These are phyloP conservation scores for Ctenopoma multispine DNA, from an alignment of 2,797 vertebrate genomes.

Conservation along the genomic window DNA sequence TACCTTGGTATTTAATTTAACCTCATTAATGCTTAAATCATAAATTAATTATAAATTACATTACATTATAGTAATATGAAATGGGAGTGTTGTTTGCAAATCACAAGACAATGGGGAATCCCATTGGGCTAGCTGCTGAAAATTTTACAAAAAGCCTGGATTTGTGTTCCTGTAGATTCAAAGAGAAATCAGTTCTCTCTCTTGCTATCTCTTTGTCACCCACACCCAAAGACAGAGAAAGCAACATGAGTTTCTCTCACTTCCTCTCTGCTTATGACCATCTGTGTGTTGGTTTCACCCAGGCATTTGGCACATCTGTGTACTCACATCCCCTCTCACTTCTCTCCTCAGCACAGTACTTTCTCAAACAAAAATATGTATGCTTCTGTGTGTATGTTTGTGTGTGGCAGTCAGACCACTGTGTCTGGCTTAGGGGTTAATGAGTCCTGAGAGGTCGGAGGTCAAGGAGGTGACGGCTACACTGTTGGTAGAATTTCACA, in stretches of 20 bases:
- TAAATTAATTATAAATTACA: constrained; percentile 2
- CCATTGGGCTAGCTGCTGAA: constrained; percentile 18
- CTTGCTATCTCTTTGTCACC: constrained; percentile 11
- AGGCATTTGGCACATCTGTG: constrained; percentile 81
- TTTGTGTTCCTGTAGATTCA: constrained; percentile 33
- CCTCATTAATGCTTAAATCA: background rate
- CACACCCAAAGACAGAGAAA: constrained; percentile 66
- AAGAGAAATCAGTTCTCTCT: constrained; percentile 44
- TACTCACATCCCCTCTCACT: constrained; percentile 86
- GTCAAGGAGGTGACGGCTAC: constrained; percentile 57
- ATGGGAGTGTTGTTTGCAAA: too few species aligned
- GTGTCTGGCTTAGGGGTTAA: constrained; percentile 48
- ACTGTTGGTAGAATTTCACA: constrained; percentile 66
- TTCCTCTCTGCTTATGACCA: constrained; percentile 84
- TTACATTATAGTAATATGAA: background rate
- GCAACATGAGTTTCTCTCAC: constrained; percentile 78
- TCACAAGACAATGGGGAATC: constrained; percentile 49
- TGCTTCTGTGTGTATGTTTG: constrained; percentile 40
- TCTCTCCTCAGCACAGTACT: constrained; percentile 70
- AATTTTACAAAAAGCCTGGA: constrained; percentile 45
- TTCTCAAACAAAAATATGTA: constrained; percentile 38
- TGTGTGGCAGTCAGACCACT: constrained; percentile 30
- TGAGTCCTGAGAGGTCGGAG: constrained; percentile 61
- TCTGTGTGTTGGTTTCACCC: constrained; percentile 83
- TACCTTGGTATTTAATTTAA: background rate